Evolutionary conservation across 35 echinoderm and acorn worm species (phyloP).

Genomic region (Heliocidaris tuberculata): DNA sequence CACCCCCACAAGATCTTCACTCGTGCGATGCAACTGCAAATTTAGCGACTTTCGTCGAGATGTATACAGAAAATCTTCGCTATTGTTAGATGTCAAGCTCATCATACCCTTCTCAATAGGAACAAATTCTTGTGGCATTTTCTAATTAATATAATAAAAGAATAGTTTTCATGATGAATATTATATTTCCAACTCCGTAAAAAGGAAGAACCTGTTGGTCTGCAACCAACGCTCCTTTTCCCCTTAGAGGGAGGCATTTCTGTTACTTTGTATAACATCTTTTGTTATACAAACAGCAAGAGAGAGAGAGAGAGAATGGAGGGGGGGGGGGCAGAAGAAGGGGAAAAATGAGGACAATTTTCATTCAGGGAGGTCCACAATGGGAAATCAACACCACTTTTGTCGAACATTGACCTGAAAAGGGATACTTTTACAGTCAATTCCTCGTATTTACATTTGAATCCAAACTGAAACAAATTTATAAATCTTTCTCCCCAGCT

Average conservation of each 20-base stretch:
- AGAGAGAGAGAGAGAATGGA: neutral
- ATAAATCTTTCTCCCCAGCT: neutral
- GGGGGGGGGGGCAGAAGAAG: neutral
- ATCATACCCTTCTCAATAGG: too few species aligned
- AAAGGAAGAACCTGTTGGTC: neutral
- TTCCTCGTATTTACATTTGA: slow-evolving; percentile 12
- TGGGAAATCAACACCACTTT: neutral
- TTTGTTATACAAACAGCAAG: neutral
- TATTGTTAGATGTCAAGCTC: too few species aligned
- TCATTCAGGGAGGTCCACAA: neutral
- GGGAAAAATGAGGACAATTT: neutral
- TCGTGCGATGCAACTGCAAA: too few species aligned
- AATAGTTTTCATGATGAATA: neutral
- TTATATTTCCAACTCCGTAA: neutral
- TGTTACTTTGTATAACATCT: neutral
- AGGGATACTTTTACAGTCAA: neutral
- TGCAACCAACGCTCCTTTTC: neutral
- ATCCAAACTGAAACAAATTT: slow-evolving; percentile 5
- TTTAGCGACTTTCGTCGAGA: too few species aligned
- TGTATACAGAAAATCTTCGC: too few species aligned
- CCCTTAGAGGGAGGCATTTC: neutral
- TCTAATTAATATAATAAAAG: neutral
- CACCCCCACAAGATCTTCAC: too few species aligned
- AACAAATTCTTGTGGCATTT: neutral
- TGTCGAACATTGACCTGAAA: neutral